A percentile compares a stretch with the other conserved stretches of the same genome.
phyloP scores from a whole-genome alignment of 2,113 vertebrate species.

The Mellivora capensis region DNA sequence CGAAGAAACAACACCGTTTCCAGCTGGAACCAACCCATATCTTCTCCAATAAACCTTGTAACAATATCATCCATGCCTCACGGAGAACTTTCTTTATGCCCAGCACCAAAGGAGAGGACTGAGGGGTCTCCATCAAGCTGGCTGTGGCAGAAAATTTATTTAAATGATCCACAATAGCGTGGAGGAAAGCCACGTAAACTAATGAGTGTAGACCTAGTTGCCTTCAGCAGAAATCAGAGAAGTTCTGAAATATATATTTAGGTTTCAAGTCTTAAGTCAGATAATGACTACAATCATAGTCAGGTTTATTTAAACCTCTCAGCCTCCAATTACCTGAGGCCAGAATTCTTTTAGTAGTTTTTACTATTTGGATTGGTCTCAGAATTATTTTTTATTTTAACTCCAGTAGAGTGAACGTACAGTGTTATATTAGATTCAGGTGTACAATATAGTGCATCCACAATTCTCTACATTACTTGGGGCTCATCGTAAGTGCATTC shows the following conservation, averaged over 20 bases:
- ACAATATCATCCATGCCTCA: not conserved
- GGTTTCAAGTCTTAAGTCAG: not conserved
- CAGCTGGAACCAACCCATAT: not conserved
- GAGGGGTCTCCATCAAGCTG: not conserved
- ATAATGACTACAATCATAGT: not conserved
- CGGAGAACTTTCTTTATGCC: not conserved
- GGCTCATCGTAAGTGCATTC: not conserved
- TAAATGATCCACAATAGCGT: not conserved
- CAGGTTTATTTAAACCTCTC: not conserved
- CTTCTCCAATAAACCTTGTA: not conserved
- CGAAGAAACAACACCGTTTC: not conserved
- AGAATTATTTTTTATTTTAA: not conserved
- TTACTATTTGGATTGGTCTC: not conserved
- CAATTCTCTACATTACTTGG: not conserved
- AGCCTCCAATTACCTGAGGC: not conserved
- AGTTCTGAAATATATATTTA: not conserved
- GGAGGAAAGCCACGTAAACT: not conserved
- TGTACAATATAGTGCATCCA: not conserved
- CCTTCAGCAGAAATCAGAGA: not conserved
- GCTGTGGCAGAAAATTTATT: not conserved
- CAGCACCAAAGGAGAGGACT: not conserved
- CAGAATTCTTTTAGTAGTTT: not conserved
- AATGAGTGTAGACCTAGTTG: not conserved
- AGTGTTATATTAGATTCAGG: not conserved
- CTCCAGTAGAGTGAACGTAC: not conserved